Percentiles rank a stretch among this genome's conserved stretches.
phyloP scores from a whole-genome alignment of 2,888 invertebrate genomes.

The Auanema freiburgensis region DNA sequence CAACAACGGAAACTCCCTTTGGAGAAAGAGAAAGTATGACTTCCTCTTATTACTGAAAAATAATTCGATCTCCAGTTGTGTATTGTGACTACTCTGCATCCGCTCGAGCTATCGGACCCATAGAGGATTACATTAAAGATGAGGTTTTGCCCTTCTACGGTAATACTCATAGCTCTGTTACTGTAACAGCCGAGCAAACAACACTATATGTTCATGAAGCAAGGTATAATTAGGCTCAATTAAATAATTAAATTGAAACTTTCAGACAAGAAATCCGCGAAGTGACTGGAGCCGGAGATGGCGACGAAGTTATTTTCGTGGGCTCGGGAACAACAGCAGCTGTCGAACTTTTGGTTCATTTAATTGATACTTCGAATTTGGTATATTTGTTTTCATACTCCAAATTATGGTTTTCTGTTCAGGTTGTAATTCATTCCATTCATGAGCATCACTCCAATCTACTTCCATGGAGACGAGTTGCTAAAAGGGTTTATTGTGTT shows the following conservation, averaged over 20 bases:
- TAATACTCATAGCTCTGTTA: conserved; percentile 80
- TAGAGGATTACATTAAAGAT: conserved; percentile 40
- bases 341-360: conserved; percentile 73
- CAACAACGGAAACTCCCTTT: conserved; percentile 30
- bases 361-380: conserved; percentile 20
- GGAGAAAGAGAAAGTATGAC: conserved; percentile 31
- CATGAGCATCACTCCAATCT: conserved; percentile 79
- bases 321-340: conserved; percentile 79
- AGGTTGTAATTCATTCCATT: conserved; percentile 39
- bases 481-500: conserved; percentile 54
- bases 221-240: conserved; percentile 60
- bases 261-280: conserved; percentile 80
- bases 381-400: background rate
- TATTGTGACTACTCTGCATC: conserved; percentile 52
- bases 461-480: conserved; percentile 80
- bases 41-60: background rate
- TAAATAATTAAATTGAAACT: too few relatives aligned
- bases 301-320: conserved; percentile 79
- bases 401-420: background rate
- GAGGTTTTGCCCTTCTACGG: conserved; percentile 77
- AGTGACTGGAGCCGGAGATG: conserved; percentile 79
- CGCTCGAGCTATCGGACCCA: conserved; percentile 38
- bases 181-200: conserved; percentile 83
- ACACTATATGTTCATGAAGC: conserved; percentile 79
- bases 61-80: conserved; percentile 26